Percentiles rank a stretch among this genome's conserved stretches.
Evolutionary conservation across 2,888 invertebrate species (phyloP).

Genomic region (Dysmachus trigonus): DNA sequence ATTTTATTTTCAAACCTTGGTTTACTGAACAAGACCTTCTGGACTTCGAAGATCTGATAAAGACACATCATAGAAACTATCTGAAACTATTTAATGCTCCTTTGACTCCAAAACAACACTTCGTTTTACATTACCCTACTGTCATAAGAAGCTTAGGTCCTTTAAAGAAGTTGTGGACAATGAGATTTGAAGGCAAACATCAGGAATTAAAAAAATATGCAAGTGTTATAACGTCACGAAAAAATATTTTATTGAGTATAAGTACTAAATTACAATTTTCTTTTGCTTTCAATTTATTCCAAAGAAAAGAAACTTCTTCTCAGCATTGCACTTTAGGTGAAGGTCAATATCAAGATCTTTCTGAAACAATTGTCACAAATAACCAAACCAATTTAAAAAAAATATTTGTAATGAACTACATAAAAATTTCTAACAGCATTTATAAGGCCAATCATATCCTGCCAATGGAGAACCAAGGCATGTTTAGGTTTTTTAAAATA

Average conservation of each 20-base stretch:
- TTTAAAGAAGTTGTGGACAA: slow-evolving; percentile 48
- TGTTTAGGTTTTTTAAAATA: neutral
- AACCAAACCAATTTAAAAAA: too few species aligned
- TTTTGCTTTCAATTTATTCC: too few species aligned
- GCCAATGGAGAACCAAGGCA: neutral
- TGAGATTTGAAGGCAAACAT: slow-evolving; percentile 53
- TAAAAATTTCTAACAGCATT: too few species aligned
- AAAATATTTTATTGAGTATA: slow-evolving; percentile 48
- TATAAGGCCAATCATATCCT: too few species aligned
- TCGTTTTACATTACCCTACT: too few species aligned
- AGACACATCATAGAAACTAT: slow-evolving; percentile 45
- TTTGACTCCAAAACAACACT: slow-evolving; percentile 51
- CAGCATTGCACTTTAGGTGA: too few species aligned
- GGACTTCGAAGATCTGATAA: slow-evolving; percentile 36
- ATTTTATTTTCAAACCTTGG: neutral
- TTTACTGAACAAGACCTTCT: slow-evolving; percentile 31
- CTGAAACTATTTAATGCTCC: slow-evolving; percentile 43
- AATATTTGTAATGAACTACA: too few species aligned
- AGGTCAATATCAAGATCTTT: neutral
- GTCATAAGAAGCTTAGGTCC: slow-evolving; percentile 51
- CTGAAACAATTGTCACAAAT: too few species aligned
- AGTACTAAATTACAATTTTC: slow-evolving; percentile 38
- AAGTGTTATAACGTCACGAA: slow-evolving; percentile 44
- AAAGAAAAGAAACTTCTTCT: too few species aligned
- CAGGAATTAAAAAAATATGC: slow-evolving; percentile 50